These are phyloP conservation scores for Nasonia longicornis DNA, from an alignment of 1,140 invertebrate genomes.

Conservation along the genomic window DNA sequence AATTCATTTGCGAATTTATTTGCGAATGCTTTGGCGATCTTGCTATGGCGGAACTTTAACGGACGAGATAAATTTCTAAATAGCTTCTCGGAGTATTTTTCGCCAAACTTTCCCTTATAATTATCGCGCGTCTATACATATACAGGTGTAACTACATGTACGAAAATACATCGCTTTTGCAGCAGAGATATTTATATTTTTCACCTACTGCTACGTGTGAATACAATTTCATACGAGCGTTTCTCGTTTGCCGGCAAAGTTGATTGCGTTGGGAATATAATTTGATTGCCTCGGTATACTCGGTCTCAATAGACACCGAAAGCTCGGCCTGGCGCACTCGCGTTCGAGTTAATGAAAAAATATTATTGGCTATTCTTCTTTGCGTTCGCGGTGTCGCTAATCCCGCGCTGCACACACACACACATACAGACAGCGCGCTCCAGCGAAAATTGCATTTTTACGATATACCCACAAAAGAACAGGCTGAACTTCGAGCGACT, in stretches of 20 bases:
- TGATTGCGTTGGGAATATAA: slow-evolving; percentile 1
- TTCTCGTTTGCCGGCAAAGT: neutral
- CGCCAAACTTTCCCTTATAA: neutral
- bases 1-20: slow-evolving; percentile 1
- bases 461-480: neutral
- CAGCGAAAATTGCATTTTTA: neutral
- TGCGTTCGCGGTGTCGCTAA: neutral
- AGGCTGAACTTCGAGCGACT: no score
- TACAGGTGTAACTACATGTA: neutral
- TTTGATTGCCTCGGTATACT: neutral
- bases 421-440: neutral
- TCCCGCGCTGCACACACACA: neutral
- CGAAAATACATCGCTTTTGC: no score
- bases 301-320: neutral
- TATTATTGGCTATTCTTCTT: slow-evolving; percentile 4
- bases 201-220: neutral
- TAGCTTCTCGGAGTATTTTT: neutral
- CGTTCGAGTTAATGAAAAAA: neutral
- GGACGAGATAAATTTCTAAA: neutral
- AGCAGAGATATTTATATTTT: no score
- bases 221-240: neutral
- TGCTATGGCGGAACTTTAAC: neutral
- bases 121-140: neutral
- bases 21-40: neutral
- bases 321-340: neutral